Evolutionary conservation across 2,888 invertebrate species (phyloP).

Genomic region (Leptopilina drosophilae): DNA sequence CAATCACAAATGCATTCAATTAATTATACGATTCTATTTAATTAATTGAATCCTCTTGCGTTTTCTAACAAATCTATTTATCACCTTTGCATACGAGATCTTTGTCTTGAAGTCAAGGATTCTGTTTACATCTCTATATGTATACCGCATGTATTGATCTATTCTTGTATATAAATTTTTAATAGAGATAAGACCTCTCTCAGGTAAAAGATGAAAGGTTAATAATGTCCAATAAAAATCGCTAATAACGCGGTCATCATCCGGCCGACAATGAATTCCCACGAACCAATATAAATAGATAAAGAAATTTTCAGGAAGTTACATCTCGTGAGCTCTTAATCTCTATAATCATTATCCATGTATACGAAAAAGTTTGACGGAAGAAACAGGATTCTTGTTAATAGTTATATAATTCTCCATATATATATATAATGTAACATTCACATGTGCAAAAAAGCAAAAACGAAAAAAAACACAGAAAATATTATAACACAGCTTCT

Average conservation of each 20-base stretch:
- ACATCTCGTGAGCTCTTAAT: conserved; percentile 35
- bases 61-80: too few relatives aligned
- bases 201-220: conserved; percentile 34
- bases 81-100: too few relatives aligned
- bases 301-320: conserved; percentile 35
- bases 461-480: too few relatives aligned
- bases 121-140: neutral
- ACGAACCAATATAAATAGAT: conserved; percentile 29
- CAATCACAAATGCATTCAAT: too few relatives aligned
- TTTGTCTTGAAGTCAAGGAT: neutral
- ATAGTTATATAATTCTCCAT: conserved; percentile 15
- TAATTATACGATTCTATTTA: too few relatives aligned
- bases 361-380: conserved; percentile 1
- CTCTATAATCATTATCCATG: conserved; percentile 17
- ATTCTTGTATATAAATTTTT: neutral
- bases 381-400: conserved; percentile 31
- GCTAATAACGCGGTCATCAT: conserved; percentile 35
- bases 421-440: neutral
- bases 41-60: too few relatives aligned
- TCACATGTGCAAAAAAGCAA: neutral
- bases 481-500: too few relatives aligned
- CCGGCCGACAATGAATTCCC: conserved; percentile 35
- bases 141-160: too few relatives aligned
- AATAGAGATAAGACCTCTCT: conserved; percentile 8
- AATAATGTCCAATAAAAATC: conserved; percentile 26